Base-by-base conservation (phyloP, 2,797 vertebrate genomes). In the Gallinago solitaria region DNA sequence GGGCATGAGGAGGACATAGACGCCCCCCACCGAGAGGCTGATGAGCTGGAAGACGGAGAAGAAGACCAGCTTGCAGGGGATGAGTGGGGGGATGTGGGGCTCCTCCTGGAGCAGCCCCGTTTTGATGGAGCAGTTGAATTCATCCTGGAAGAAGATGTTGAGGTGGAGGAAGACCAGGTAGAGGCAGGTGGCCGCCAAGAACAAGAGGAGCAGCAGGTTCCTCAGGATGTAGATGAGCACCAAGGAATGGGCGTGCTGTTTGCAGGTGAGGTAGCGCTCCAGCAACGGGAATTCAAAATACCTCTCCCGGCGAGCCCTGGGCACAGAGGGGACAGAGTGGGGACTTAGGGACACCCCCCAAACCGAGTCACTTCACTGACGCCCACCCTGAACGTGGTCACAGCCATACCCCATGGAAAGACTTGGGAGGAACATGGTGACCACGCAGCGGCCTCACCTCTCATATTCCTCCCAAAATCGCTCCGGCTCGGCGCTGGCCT, bases 201-300 rank as follows among this genome's bases (percentile, higher is more conserved):
- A 99, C 87, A 98, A 97, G 56, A 99, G 97, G 61, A 99, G 97
- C 48, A 99, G 98, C 86, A 99, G 98, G 77, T 99, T 99, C 43
- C 98, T 97, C 95, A 99, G 92, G 96, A 99, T 98, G 65, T 99
- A 99, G 98, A 99, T 98, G 95, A 98, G 98, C n/a, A 98, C 98
- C 13, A 99, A 98, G 93, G 98, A 98, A 76, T 99, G 99, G 65
- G 99, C 98, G 6, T 97, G 98, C 61, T 99, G 99, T 97, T 99
- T 99, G 98, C 99, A 99, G 59, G 98, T 97, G 97, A 99, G 97
- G 97, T 99, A 99, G 95, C 98, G 98, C 98, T 99, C 99, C 97
- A 99, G 98, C 68, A 99, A 96, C 1, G 99, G 99, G 96, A 99
- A 99, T 96, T 99, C 99, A 50, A 99, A 99, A 95, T 99, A 99